Evolutionary conservation across 2,113 vertebrate species (phyloP).

Genomic region (Plectropomus leopardus): DNA sequence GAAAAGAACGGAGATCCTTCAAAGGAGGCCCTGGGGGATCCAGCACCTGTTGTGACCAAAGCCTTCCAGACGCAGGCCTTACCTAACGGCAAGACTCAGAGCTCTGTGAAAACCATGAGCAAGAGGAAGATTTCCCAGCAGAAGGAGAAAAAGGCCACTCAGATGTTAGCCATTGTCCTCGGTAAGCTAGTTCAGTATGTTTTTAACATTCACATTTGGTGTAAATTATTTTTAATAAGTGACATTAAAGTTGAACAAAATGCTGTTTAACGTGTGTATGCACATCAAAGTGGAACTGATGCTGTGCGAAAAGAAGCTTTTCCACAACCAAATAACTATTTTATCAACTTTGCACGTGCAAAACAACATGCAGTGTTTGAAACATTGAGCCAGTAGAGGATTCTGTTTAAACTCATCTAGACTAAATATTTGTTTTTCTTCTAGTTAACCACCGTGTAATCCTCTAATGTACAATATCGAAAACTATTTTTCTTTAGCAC

Average conservation of each 20-base stretch:
- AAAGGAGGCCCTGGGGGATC: constrained; percentile 75
- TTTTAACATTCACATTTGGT: not conserved
- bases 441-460: not conserved
- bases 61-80: constrained; percentile 94
- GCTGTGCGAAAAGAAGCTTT: not conserved
- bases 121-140: constrained; percentile 98
- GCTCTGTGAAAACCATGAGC: constrained; percentile 92
- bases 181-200: constrained; percentile 84
- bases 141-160: constrained; percentile 99
- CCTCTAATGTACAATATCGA: not conserved
- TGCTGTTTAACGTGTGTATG: not conserved
- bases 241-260: not conserved
- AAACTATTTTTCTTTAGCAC: not conserved
- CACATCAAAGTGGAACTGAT: not conserved
- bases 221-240: not conserved
- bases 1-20: constrained; percentile 91
- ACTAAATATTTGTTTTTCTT: constrained; percentile 23
- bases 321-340: constrained; percentile 4
- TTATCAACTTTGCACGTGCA: constrained; percentile 1
- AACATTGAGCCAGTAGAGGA: not conserved
- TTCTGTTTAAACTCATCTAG: constrained; percentile 15
- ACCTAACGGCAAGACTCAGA: constrained; percentile 95
- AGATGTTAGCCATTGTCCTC: constrained; percentile 98
- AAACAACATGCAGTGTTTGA: not conserved
- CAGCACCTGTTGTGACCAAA: constrained; percentile 85